These are phyloP conservation scores for Procambarus virginalis DNA, from an alignment of 1,140 invertebrate species.

Conservation along the genomic window DNA sequence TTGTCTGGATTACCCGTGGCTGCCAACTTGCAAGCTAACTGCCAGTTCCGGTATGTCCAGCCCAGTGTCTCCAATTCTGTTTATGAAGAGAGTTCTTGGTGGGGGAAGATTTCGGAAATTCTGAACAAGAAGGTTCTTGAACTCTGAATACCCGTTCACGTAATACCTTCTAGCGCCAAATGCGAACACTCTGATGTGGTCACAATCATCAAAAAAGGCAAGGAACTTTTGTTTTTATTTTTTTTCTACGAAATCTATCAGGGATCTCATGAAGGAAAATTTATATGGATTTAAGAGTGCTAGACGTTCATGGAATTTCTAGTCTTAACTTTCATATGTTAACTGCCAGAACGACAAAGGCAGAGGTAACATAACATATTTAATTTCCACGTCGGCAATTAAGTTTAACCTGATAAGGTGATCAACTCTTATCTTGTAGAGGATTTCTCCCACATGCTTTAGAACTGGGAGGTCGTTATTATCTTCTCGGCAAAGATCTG, in stretches of 20 bases:
- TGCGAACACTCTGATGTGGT: not conserved
- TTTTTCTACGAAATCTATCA: not conserved
- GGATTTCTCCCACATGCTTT: not conserved
- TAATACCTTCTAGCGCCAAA: not conserved
- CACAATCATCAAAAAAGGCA: slow-evolving; percentile 5
- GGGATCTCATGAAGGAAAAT: slow-evolving; percentile 9
- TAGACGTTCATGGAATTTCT: not conserved
- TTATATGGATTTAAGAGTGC: slow-evolving; percentile 16
- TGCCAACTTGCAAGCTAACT: slow-evolving; percentile 5
- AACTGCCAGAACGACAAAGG: not conserved
- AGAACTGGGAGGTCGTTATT: not conserved
- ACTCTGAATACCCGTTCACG: not conserved
- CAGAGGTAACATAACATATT: not conserved
- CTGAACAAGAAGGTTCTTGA: not conserved
- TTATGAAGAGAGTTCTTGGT: slow-evolving; percentile 7
- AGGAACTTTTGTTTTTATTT: slow-evolving; percentile 5
- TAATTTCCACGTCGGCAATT: not conserved
- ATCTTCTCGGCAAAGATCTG: slow-evolving; percentile 9
- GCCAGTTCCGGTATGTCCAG: slow-evolving; percentile 38
- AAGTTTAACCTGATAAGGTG: not conserved
- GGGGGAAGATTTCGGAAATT: not conserved
- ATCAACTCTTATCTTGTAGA: not conserved
- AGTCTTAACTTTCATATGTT: not conserved
- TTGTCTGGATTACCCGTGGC: slow-evolving; percentile 28
- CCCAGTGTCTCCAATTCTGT: slow-evolving; percentile 22